phyloP scores from a whole-genome alignment of 2,113 vertebrate species.

The Pterocles gutturalis region DNA sequence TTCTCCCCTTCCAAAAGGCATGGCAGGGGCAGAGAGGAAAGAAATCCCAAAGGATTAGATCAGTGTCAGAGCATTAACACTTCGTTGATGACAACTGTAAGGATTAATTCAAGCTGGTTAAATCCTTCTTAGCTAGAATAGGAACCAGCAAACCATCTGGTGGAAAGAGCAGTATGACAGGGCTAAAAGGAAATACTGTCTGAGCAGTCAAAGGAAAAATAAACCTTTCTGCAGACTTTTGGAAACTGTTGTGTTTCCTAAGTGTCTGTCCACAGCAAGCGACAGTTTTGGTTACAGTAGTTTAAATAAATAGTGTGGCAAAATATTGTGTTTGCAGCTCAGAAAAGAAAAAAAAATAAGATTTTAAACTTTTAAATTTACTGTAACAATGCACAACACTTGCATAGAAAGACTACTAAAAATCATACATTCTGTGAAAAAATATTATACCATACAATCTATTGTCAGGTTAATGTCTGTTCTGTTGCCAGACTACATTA shows the following conservation, averaged over 20 bases:
- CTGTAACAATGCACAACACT: not conserved
- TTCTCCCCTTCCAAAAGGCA: not conserved
- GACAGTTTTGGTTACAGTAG: not conserved
- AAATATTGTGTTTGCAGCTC: not conserved
- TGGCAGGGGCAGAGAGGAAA: not conserved
- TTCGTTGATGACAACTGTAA: conserved; percentile 54
- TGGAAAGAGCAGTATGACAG: conserved; percentile 24
- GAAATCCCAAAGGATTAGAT: conserved; percentile 33
- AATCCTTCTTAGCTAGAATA: conserved; percentile 63
- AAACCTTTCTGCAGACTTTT: not conserved
- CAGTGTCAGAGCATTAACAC: conserved; percentile 48
- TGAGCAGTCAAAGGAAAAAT: conserved; percentile 17
- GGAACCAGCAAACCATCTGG: conserved; percentile 65
- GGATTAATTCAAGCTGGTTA: conserved; percentile 68
- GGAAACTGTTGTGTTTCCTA: not conserved
- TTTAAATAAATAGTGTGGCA: not conserved
- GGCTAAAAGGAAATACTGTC: conserved; percentile 25
- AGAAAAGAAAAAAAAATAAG: not conserved
- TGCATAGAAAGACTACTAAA: not conserved
- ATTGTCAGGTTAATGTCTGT: not conserved
- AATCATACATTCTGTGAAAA: not conserved
- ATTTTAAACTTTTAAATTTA: not conserved
- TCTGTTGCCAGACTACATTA: not conserved
- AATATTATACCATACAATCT: not conserved
- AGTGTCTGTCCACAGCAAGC: not conserved